These are phyloP conservation scores for Drosophila koepferae DNA, from an alignment of 2,888 invertebrate genomes.

Conservation along the genomic window DNA sequence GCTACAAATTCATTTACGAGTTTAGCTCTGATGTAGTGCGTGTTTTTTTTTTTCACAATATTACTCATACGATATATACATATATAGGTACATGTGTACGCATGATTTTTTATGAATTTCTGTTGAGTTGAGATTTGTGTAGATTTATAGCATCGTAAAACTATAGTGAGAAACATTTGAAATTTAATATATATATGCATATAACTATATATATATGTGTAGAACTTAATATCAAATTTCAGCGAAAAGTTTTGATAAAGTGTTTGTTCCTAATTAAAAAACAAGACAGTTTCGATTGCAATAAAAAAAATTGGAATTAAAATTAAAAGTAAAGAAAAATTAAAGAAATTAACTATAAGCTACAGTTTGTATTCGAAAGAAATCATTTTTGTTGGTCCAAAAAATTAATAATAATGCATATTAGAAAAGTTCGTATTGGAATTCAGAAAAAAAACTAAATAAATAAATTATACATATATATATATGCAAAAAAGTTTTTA, in stretches of 20 bases:
- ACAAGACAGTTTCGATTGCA: neutral
- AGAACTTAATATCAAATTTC: constrained; percentile 6
- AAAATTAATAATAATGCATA: neutral
- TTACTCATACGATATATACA: neutral
- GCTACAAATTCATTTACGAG: constrained; percentile 1
- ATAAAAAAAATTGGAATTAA: no score
- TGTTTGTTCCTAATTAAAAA: constrained; percentile 14
- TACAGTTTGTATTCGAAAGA: neutral
- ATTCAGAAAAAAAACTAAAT: neutral
- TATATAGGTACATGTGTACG: neutral
- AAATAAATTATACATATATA: neutral
- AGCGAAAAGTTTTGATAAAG: constrained; percentile 12
- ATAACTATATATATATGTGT: neutral
- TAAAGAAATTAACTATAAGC: neutral
- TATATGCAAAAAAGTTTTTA: neutral
- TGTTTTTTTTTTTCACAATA: neutral
- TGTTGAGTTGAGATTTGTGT: constrained; percentile 1
- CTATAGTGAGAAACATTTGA: neutral
- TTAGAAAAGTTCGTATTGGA: neutral
- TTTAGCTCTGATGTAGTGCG: neutral
- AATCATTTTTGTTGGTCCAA: neutral
- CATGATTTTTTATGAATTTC: neutral
- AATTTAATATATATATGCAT: neutral
- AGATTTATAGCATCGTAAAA: neutral
- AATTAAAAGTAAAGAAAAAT: neutral